Evolutionary conservation across 2,888 invertebrate genomes (phyloP), one percentile per base, ranked within the genome.

Genomic region (Exocentrus adspersus): DNA sequence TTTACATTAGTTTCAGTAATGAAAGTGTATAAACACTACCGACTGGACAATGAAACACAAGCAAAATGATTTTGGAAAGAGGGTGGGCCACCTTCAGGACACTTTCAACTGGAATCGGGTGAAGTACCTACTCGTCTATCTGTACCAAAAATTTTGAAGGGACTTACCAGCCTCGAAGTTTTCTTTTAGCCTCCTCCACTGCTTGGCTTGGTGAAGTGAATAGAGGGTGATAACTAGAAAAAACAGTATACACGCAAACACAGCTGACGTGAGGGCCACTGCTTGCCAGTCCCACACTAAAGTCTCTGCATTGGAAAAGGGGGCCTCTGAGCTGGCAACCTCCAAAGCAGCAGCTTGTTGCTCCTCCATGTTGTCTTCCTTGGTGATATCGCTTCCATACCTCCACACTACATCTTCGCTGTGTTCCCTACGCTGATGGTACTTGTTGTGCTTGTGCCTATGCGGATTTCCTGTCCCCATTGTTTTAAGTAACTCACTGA

Each of bases 151-250:
- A n/a, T n/a, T n/a, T n/a, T n/a, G 3, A 41, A 42, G n/a, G 17
- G 6, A 70, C 87, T 87, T 81, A 92, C 92, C 92, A 84, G 91
- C 89, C 80, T 90, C 90, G 74, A 92, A 88, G 77, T 90, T 90
- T 77, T 87, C 88, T 83, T 92, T 92, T 79, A 93, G 87, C 78
- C 89, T 86, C 80, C 88, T 88, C 92, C 92, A 93, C 81, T 92
- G 92, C 77, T 88, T 88, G 74, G 91, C 90, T 79, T 92, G 92
- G 77, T 92, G 88, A 75, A 92, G 83, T 72, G 92, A 90, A 80
- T 92, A 89, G 76, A 89, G 87, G 72, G 91, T 88, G 79, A 92
- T 91, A 70, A 90, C 90, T 75, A 91, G 84, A 85, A 93, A 92
- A 85, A 93, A 93, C 78, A 92, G 85, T 63, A 92, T 85, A 85